These are phyloP conservation scores for Percopsis omiscomaycus DNA, from an alignment of 2,797 vertebrate species.

Conservation along the genomic window DNA sequence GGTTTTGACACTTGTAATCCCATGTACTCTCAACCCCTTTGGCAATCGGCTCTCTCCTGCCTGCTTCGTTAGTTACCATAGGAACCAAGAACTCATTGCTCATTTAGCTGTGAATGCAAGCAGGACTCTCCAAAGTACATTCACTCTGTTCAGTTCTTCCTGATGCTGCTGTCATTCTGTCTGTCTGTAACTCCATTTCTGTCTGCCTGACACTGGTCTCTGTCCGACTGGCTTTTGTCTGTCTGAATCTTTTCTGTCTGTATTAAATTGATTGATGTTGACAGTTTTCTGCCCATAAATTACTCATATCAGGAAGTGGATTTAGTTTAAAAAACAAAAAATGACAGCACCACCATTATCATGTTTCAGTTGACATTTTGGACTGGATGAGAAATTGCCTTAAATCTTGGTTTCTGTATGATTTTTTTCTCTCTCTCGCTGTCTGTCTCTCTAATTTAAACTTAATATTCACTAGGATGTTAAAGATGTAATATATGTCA, in stretches of 20 bases:
- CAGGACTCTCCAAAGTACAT: too few species aligned
- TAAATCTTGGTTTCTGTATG: not conserved
- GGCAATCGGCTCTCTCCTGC: too few species aligned
- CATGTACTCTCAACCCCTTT: too few species aligned
- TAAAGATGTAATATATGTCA: constrained; percentile 46
- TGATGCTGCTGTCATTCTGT: not conserved
- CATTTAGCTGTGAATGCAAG: too few species aligned
- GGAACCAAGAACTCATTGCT: too few species aligned
- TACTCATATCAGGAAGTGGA: constrained; percentile 42
- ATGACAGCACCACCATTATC: constrained; percentile 50
- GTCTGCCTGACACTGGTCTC: not conserved
- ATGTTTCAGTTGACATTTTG: constrained; percentile 45
- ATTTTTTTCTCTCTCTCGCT: not conserved
- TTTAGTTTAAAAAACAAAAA: constrained; percentile 33
- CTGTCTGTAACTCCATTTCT: not conserved
- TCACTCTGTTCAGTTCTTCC: not conserved
- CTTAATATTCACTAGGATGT: constrained; percentile 11
- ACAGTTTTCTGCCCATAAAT: constrained; percentile 29
- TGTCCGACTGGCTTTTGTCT: not conserved
- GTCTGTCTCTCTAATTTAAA: not conserved
- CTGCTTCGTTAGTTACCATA: too few species aligned
- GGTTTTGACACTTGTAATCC: too few species aligned
- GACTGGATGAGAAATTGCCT: constrained; percentile 2
- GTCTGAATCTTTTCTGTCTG: not conserved
- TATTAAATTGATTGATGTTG: constrained; percentile 20